phyloP scores from a whole-genome alignment of 2,797 vertebrate genomes.

The Petrocephalus sullivani region DNA sequence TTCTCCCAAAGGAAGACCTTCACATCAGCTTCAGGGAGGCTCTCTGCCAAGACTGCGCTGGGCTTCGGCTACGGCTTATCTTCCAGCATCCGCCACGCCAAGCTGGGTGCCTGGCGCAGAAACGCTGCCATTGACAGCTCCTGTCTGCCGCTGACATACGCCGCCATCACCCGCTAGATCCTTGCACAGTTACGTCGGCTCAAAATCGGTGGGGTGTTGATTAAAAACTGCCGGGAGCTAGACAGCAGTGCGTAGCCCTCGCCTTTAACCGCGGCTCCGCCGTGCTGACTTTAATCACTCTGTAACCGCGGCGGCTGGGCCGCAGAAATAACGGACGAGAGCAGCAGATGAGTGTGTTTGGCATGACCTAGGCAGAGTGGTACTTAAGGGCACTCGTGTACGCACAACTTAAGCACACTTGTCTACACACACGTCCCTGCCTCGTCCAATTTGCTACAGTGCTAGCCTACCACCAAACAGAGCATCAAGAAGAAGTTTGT shows the following conservation, averaged over 20 bases:
- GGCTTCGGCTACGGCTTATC: neutral
- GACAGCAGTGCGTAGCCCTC: neutral
- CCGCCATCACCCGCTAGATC: neutral
- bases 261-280: neutral
- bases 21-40: neutral
- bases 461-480: neutral
- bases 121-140: constrained; percentile 17
- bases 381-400: neutral
- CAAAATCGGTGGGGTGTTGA: constrained; percentile 19
- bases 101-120: neutral
- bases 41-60: neutral
- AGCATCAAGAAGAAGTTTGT: neutral
- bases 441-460: neutral
- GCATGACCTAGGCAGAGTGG: neutral
- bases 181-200: neutral
- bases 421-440: neutral
- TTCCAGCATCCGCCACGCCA: neutral
- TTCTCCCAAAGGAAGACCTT: neutral
- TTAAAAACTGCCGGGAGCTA: constrained; percentile 11
- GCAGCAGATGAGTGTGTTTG: neutral
- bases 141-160: constrained; percentile 16
- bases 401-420: neutral
- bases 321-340: neutral
- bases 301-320: neutral
- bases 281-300: neutral